These are phyloP conservation scores for Lasioglossum calceatum DNA, from an alignment of 2,888 invertebrate genomes.

Conservation along the genomic window DNA sequence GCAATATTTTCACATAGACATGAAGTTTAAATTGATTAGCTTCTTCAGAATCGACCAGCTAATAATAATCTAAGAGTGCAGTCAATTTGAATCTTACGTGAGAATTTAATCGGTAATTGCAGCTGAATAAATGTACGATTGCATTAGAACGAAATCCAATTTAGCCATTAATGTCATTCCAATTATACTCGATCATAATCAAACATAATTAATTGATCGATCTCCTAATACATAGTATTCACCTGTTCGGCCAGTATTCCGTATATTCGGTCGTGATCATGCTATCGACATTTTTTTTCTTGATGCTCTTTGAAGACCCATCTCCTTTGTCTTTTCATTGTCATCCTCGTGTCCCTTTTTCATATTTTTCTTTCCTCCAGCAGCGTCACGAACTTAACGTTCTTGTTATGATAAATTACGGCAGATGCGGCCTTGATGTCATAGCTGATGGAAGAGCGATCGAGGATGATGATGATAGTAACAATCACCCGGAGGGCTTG, in stretches of 20 bases:
- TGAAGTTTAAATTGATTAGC: not conserved
- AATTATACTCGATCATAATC: not conserved
- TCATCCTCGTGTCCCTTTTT: not conserved
- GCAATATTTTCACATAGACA: not conserved
- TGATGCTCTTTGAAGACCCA: not conserved
- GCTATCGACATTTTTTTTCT: not conserved
- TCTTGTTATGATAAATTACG: slow-evolving; percentile 61
- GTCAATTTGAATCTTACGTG: not conserved
- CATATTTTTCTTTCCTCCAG: slow-evolving; percentile 5
- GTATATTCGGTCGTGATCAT: not conserved
- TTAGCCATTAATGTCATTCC: not conserved
- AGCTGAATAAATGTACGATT: not conserved
- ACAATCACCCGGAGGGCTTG: slow-evolving; percentile 45
- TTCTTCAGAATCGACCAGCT: not conserved
- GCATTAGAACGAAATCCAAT: not conserved
- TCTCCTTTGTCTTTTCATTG: slow-evolving; percentile 11
- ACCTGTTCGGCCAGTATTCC: not conserved
- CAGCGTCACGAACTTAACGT: slow-evolving; percentile 44
- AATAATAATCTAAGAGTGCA: not conserved
- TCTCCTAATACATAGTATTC: not conserved
- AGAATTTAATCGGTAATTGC: not conserved
- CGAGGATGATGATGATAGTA: slow-evolving; percentile 49
- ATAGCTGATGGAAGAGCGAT: slow-evolving; percentile 60
- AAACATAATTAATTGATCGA: not conserved
- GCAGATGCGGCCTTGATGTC: slow-evolving; percentile 68